phyloP scores from a whole-genome alignment of 2,113 vertebrate genomes.

The Apodemus speciosus region DNA sequence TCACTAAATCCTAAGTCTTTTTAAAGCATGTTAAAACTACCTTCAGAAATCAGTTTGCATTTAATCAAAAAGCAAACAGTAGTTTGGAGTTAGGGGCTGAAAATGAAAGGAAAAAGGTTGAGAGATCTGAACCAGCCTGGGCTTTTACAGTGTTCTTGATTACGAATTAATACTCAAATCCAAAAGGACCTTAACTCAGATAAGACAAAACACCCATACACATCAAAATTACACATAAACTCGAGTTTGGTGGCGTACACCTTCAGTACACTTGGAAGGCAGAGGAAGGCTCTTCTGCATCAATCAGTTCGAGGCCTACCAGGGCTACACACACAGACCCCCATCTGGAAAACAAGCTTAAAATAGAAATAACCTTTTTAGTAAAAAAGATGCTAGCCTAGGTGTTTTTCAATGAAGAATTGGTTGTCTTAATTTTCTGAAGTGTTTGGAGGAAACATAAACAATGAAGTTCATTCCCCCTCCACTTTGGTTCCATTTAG shows the following conservation, averaged over 20 bases:
- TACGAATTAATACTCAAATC: background rate
- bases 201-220: background rate
- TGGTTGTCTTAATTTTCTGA: constrained; percentile 22
- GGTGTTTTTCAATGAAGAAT: background rate
- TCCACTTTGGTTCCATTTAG: constrained; percentile 23
- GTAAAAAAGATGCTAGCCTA: background rate
- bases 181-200: constrained; percentile 5
- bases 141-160: constrained; percentile 62
- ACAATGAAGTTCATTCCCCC: constrained; percentile 32
- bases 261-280: background rate
- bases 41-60: constrained; percentile 53
- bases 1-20: constrained; percentile 15
- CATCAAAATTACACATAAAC: background rate
- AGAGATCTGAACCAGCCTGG: background rate
- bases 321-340: too few species aligned
- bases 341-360: background rate
- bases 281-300: background rate
- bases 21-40: constrained; percentile 18
- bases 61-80: constrained; percentile 68
- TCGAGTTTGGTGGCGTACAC: background rate
- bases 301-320: background rate
- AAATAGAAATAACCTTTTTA: constrained; percentile 20
- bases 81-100: constrained; percentile 51
- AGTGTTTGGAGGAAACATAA: constrained; percentile 64
- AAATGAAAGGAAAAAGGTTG: constrained; percentile 41